Conservation (phyloP, 2,797 vertebrate species). For the Acridotheres tristis region DNA sequence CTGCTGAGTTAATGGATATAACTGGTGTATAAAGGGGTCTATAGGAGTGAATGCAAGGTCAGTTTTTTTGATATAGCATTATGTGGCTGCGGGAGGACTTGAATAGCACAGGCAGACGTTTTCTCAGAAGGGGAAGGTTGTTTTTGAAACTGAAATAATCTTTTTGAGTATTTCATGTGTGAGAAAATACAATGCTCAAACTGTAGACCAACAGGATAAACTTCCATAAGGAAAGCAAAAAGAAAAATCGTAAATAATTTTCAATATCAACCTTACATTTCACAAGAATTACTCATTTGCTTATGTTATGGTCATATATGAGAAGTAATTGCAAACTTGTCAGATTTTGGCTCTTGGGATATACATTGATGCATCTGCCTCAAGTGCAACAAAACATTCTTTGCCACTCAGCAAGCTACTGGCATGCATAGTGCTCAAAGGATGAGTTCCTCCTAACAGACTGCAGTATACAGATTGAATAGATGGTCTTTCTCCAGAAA, state of each 20-base stretch:
- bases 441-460: neutral
- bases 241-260: neutral
- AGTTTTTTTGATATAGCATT: neutral
- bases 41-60: neutral
- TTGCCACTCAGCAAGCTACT: neutral
- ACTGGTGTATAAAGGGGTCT: neutral
- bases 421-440: accelerated
- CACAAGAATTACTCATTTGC: neutral
- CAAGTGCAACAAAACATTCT: neutral
- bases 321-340: neutral
- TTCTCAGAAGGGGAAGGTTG: neutral
- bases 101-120: neutral
- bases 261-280: neutral
- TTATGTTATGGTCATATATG: neutral
- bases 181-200: neutral
- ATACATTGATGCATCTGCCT: neutral
- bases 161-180: neutral
- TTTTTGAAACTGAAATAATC: neutral
- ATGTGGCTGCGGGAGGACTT: neutral
- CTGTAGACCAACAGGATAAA: neutral
- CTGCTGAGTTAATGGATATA: neutral
- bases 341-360: neutral
- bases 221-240: neutral
- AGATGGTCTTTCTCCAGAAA: neutral
- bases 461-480: neutral